These are phyloP conservation scores for Conus canariensis DNA, from an alignment of 2,888 invertebrate species.

Conservation along the genomic window DNA sequence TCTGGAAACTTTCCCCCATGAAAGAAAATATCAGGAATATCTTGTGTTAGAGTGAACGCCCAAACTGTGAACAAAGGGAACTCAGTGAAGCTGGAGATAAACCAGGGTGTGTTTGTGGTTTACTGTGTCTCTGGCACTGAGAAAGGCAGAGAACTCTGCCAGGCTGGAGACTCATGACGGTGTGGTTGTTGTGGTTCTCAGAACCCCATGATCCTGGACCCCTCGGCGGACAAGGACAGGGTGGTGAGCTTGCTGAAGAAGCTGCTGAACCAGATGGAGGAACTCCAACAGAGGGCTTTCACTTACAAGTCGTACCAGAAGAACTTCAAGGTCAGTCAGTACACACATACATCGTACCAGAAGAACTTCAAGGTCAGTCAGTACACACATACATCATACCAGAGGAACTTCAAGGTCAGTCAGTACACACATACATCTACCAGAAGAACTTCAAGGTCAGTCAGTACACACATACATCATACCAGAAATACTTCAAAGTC, in stretches of 20 bases:
- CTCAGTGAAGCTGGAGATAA: too few species aligned
- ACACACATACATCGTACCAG: slow-evolving; percentile 88
- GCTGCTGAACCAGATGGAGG: slow-evolving; percentile 84
- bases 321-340: slow-evolving; percentile 85
- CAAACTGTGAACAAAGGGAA: too few species aligned
- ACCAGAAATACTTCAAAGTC: slow-evolving; percentile 92
- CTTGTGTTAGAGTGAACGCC: too few species aligned
- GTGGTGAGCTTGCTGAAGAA: slow-evolving; percentile 85
- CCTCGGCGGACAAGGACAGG: slow-evolving; percentile 85
- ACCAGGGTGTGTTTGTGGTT: too few species aligned
- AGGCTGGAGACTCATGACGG: too few species aligned
- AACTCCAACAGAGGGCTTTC: slow-evolving; percentile 85
- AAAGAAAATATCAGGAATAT: too few species aligned
- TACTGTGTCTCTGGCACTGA: not conserved
- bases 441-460: slow-evolving; percentile 91
- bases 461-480: slow-evolving; percentile 84
- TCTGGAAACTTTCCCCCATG: too few species aligned
- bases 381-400: slow-evolving; percentile 87
- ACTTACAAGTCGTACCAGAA: slow-evolving; percentile 91
- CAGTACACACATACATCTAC: slow-evolving; percentile 85
- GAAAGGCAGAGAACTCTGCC: too few species aligned
- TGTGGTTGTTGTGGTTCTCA: slow-evolving; percentile 72
- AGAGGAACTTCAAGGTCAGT: slow-evolving; percentile 89
- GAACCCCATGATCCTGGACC: slow-evolving; percentile 88
- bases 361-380: slow-evolving; percentile 87